Evolutionary conservation across 1,140 invertebrate species (phyloP), one percentile per base, ranked within the genome.

Genomic region (Danaus melanippus): DNA sequence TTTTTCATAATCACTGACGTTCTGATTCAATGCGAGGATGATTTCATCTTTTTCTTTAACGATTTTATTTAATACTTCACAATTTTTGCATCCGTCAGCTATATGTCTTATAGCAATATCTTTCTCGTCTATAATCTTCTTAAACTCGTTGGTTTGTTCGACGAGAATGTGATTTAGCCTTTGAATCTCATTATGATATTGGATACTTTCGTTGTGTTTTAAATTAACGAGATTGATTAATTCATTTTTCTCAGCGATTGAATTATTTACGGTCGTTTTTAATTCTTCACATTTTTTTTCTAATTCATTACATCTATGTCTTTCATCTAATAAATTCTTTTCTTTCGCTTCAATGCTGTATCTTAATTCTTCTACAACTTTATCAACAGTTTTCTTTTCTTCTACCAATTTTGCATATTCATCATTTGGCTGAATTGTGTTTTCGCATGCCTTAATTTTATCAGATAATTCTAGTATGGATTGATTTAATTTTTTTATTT

Each of bases 131-230:
- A 85, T 74, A 9, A 88, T 69, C 59, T 77, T 85, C 59, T 89
- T 87, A 44, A 87, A 83, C 69, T 90, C 88, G 60, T 80, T 81
- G n/a, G 66, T 79, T 52, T 84, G 86, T 47, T 78, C 67, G 53
- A 84, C 58, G 12, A 92, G 58, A 6, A 91, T 63, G 54, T 90
- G 86, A 12, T 90, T 90, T n/a, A 97, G 68, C 42, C 93, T 89
- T 74, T 96, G 93, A 52, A 96, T 93, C 87, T 97, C 95, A 4
- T 84, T 88, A 64, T 96, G 94, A 80, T 96, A 96, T 46, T 92
- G 90, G 1, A 95, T 69, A 69, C 91, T 95, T 80, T 97, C 95
- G 53, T 93, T 90, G 62, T 97, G 94, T 86, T 97, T 97, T 46
- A 91, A 87, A 62, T 92, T 93, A 0, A 96, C 82, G 7, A 92